Evolutionary conservation across 2,113 vertebrate genomes (phyloP).

Genomic region (Pteruthius melanotis): DNA sequence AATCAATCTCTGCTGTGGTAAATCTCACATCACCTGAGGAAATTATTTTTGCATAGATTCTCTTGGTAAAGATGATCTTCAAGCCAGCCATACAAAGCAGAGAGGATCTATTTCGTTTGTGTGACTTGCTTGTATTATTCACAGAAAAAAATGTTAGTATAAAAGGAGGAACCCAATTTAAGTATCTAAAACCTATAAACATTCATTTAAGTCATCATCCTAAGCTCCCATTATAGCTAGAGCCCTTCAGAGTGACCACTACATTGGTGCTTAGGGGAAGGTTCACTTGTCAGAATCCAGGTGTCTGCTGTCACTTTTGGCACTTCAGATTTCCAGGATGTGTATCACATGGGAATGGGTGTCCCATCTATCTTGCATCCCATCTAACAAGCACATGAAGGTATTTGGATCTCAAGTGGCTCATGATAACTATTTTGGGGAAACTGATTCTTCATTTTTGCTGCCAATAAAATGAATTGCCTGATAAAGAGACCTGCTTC

Average conservation of each 20-base stretch:
- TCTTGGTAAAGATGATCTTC: not conserved
- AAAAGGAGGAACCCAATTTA: not conserved
- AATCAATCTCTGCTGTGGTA: not conserved
- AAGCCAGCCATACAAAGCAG: not conserved
- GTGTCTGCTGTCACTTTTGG: not conserved
- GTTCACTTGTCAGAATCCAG: not conserved
- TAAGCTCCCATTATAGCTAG: not conserved
- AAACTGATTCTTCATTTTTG: not conserved
- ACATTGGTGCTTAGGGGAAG: not conserved
- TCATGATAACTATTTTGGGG: not conserved
- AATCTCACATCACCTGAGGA: not conserved
- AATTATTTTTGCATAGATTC: not conserved
- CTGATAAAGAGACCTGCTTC: not conserved
- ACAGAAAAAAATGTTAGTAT: not conserved
- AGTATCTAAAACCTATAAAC: not conserved
- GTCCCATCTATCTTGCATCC: not conserved
- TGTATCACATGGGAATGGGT: not conserved
- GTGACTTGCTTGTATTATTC: not conserved
- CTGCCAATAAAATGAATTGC: not conserved
- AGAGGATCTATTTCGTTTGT: not conserved
- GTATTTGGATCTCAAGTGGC: not conserved
- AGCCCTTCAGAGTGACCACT: not conserved
- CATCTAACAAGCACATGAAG: not conserved
- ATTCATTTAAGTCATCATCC: not conserved
- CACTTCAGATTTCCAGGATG: not conserved